phyloP scores from a whole-genome alignment of 2,888 invertebrate species.

The Euzophera pinguis region DNA sequence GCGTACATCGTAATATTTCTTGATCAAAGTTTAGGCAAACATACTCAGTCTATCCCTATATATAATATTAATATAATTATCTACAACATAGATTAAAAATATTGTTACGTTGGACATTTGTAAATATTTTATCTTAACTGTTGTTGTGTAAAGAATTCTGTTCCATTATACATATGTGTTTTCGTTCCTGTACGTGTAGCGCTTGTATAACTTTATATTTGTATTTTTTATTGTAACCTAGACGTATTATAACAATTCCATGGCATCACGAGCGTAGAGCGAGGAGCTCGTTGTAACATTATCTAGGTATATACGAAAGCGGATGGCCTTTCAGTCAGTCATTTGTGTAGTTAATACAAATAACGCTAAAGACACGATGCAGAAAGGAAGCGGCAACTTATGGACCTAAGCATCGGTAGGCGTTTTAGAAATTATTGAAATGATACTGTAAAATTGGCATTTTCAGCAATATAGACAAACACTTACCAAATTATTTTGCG shows the following conservation, averaged over 20 bases:
- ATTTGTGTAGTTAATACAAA: no score
- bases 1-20: no score
- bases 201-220: conserved; percentile 17
- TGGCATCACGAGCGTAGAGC: conserved; percentile 18
- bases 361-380: no score
- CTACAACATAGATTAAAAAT: conserved; percentile 25
- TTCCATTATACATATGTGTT: conserved; percentile 42
- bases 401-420: no score
- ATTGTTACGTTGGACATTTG: conserved; percentile 60
- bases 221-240: conserved; percentile 7
- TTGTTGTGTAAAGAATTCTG: conserved; percentile 70
- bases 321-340: no score
- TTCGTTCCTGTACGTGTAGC: conserved; percentile 22
- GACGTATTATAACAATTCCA: conserved; percentile 17
- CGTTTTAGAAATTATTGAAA: no score
- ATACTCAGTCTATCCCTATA: background rate
- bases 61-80: conserved; percentile 14
- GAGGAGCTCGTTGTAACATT: conserved; percentile 5
- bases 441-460: no score
- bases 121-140: conserved; percentile 59
- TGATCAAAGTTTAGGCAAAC: background rate
- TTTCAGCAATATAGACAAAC: no score
- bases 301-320: no score
- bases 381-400: no score
- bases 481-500: no score